A percentile compares a stretch with the other conserved stretches of the same genome.
These are phyloP conservation scores for Goniozus legneri DNA, from an alignment of 1,140 invertebrate species.

Conservation along the genomic window DNA sequence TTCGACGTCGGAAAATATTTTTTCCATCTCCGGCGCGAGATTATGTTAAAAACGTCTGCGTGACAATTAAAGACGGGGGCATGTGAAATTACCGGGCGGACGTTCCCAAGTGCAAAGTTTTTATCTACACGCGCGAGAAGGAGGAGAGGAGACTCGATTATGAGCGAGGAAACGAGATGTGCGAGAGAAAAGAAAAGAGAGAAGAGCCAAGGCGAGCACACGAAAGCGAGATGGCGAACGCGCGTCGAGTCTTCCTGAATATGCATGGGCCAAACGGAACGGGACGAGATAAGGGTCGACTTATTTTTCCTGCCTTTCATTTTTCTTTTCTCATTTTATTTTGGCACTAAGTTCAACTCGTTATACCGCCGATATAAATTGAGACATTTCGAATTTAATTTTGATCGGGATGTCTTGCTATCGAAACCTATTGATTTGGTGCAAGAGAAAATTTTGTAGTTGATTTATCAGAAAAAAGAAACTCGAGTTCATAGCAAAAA, in stretches of 20 bases:
- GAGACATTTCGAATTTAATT: too few species aligned
- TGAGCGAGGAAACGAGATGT: slow-evolving; percentile 14
- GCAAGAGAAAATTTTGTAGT: too few species aligned
- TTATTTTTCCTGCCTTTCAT: slow-evolving; percentile 50
- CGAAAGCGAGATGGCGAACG: slow-evolving; percentile 26
- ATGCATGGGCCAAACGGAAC: slow-evolving; percentile 50
- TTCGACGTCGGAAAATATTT: too few species aligned
- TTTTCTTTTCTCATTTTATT: slow-evolving; percentile 50
- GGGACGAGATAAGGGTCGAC: slow-evolving; percentile 48
- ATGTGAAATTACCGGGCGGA: slow-evolving; percentile 51
- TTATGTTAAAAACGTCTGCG: too few species aligned
- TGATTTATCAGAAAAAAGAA: too few species aligned
- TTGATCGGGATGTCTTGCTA: too few species aligned
- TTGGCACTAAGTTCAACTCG: slow-evolving; percentile 48
- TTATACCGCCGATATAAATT: too few species aligned
- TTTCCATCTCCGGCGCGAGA: too few species aligned
- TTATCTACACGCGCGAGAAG: slow-evolving; percentile 24
- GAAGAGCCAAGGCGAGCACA: slow-evolving; percentile 1
- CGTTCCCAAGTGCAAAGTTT: slow-evolving; percentile 46
- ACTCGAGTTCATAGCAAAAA: too few species aligned
- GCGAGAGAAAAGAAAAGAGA: neutral
- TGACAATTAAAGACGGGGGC: slow-evolving; percentile 51
- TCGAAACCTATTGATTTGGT: too few species aligned
- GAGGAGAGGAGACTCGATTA: slow-evolving; percentile 22
- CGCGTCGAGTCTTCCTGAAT: slow-evolving; percentile 38